Evolutionary conservation across 37 sponge, comb jelly and placozoan genomes (phyloP), one percentile per base, ranked within the genome.

Genomic region (Theonella swinhoei): DNA sequence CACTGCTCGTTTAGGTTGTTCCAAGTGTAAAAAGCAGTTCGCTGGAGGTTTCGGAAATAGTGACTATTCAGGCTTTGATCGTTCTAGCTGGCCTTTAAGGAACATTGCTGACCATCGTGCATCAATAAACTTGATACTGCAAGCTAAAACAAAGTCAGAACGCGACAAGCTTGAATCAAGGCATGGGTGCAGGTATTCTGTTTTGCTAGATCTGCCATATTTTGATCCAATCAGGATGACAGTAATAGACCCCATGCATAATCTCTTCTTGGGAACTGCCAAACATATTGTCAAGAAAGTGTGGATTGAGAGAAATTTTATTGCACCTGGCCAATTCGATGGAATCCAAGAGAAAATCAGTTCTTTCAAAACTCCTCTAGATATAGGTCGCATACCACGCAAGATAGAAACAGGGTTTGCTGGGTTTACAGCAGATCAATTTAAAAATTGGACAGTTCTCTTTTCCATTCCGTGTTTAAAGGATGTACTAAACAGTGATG

Each of bases 231-330:
- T 90, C 26, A 26, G 77, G 39, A 43, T 14, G 1, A 80, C 72
- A 70, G 68, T 63, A 24, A 67, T 90, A 28, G 90, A 90, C 65
- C 87, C 87, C 3, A 85, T 90, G 86, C n/a, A n/a, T n/a, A n/a
- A n/a, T n/a, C n/a, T n/a, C n/a, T n/a, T n/a, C n/a, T n/a, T n/a
- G n/a, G n/a, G n/a, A n/a, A n/a, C n/a, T n/a, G n/a, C n/a, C n/a
- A n/a, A n/a, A n/a, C n/a, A n/a, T n/a, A n/a, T n/a, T 87, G 86
- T 34, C 81, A 34, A 73, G 30, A 28, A 23, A 63, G 39, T 69
- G 39, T 83, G 82, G 79, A 83, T 28, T 36, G 81, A 85, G 14
- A 9, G 62, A 28, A 41, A 29, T 0, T 35, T 79, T 39, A 0
- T 90, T 24, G 62, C 61, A 25, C 47, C 42, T 0, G 39, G 35